Base-by-base conservation (phyloP, 1,140 invertebrate species). In the Lepidurus couesii region DNA sequence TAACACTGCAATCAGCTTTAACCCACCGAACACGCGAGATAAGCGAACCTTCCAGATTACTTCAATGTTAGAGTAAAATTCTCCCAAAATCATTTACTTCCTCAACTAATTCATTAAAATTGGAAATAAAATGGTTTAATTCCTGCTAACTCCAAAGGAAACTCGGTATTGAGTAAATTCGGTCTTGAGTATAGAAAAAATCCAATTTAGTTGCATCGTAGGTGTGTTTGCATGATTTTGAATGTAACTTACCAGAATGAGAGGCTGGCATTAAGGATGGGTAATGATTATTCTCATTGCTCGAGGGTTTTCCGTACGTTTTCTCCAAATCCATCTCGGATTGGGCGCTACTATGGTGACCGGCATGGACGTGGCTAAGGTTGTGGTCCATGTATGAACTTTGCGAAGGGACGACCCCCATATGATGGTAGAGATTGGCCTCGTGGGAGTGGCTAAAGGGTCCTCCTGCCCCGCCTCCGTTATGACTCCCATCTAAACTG, bases 191-290 rank as follows among this genome's bases (percentile, higher is more conserved):
- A 73, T 16, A 73, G 24, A 2, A 73, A 73, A 6, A 73, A 26
- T 73, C 73, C 24, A 78, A 44, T 34, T 44, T 75, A 24, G 43
- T 44, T 24, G n/a, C 42, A 65, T 43, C 43, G 73, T 74, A 74
- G 2, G 0, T 1, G 16, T 44, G 73, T 42, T 44, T 75, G 11
- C 73, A 11, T 44, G 74, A 78, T 73, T 78, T 43, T 73, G 74
- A 0, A 73, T 44, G 77, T 74, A 44, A 7, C 73, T 75, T 45
- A 79, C 78, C 26, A 74, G 78, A 74, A 75, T 75, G 16, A 74
- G 73, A 75, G 73, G 73, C 26, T 73, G 78, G 42, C 78, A 79
- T 45, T 75, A 75, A 45, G 43, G 75, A 75, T 16, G 53, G 21
- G 13, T 65, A 65, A 65, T 65, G 53, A 21, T 65, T 34, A 34